phyloP scores from a whole-genome alignment of 2,888 invertebrate species.

The Zeuzera pyrina region DNA sequence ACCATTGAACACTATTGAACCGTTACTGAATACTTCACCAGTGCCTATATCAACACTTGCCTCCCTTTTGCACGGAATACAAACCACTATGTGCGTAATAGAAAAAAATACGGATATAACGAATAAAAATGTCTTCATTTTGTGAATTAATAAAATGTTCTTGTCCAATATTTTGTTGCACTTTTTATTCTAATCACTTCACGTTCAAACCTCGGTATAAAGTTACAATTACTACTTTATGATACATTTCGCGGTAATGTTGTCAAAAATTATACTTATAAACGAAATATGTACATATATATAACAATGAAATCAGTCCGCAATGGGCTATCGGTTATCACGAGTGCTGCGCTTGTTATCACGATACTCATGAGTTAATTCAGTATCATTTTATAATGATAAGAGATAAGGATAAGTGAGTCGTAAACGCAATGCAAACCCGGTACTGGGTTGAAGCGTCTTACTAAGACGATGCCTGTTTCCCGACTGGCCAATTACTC shows the following conservation, averaged over 20 bases:
- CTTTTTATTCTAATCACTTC: too few species aligned
- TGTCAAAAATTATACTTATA: too few species aligned
- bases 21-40: conserved; percentile 33
- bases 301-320: conserved; percentile 23
- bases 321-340: conserved; percentile 35
- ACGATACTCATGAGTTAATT: conserved; percentile 48
- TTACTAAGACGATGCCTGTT: too few species aligned
- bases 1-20: conserved; percentile 37
- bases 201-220: too few species aligned
- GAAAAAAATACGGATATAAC: background rate
- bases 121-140: conserved; percentile 23
- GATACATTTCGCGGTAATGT: too few species aligned
- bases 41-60: conserved; percentile 48
- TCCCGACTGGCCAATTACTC: too few species aligned
- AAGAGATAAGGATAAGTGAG: conserved; percentile 41
- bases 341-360: conserved; percentile 37
- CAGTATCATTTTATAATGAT: conserved; percentile 54
- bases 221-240: too few species aligned
- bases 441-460: too few species aligned
- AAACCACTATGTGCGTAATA: conserved; percentile 9
- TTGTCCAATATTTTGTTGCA: too few species aligned
- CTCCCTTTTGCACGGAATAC: conserved; percentile 35
- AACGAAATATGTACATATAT: too few species aligned
- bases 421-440: conserved; percentile 13
- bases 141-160: conserved; percentile 2